Base-by-base conservation (phyloP, 2,113 vertebrate genomes). In the Myanophis thanlyinensis region DNA sequence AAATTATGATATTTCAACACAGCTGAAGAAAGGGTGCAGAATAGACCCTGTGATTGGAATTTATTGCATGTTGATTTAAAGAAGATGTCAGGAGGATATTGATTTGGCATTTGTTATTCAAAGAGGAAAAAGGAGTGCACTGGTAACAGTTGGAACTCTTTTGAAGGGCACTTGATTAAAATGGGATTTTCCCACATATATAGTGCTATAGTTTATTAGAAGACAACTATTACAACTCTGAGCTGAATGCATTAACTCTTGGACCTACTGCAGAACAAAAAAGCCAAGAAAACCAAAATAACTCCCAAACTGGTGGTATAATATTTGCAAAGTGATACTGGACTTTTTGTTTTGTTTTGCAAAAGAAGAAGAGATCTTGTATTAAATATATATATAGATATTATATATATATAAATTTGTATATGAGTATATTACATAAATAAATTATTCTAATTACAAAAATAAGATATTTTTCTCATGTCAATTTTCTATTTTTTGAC, bases 381-480 rank as follows among this genome's bases (percentile, higher is more conserved):
- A 92, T 95, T 93, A 95, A 94, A 95, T n/a, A 85, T 94, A 91
- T 59, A 94, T 96, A 67, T 85, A 51, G 53, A 88, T 89, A 92
- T 88, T 30, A 92, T 89, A 92, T 92, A 52, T 96, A 95, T 97
- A 96, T 96, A 89, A 59, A 89, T 90, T 12, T 30, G 96, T 95
- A 95, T 90, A 91, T 95, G 93, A 91, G 88, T 93, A 97, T 97
- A 91, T 94, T 95, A 95, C 91, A 44, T 95, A 96, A 97, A 96
- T 97, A 97, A 97, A 96, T 97, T 97, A 96, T 97, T 96, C 87
- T 88, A 94, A 94, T 94, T 96, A 85, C 90, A 52, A 95, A 93
- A 94, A 54, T 92, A 94, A 95, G 51, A 35, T 80, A 84, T 94
- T 93, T 94, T 92, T 87, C 54, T 91, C 80, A 92, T 94, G 95